Percentiles rank a stretch among this genome's conserved stretches.
phyloP scores from a whole-genome alignment of 92 coral and sea anemone genomes.

The Porites divaricata region DNA sequence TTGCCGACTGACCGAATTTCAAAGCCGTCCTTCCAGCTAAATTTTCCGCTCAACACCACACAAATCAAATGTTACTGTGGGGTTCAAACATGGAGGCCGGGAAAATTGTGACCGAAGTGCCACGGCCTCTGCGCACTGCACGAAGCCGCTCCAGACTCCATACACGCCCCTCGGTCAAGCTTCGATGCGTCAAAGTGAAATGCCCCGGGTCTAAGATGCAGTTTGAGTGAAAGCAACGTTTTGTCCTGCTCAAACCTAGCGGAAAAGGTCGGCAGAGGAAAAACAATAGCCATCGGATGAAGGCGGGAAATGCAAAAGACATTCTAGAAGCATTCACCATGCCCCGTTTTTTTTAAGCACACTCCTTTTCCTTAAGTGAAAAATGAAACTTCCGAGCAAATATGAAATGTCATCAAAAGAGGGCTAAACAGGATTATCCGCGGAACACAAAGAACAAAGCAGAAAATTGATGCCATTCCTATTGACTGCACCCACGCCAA shows the following conservation, averaged over 20 bases:
- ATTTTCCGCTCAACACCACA: conserved; percentile 78
- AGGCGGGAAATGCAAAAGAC: conserved; percentile 23
- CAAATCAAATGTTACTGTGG: conserved; percentile 89
- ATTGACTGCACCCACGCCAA: too few relatives aligned
- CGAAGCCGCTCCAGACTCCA: conserved; percentile 86
- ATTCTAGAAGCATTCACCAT: not conserved
- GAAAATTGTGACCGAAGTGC: conserved; percentile 47
- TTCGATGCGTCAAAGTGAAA: conserved; percentile 21
- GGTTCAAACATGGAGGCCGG: conserved; percentile 93
- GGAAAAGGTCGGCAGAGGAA: not conserved
- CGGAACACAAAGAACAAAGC: too few relatives aligned
- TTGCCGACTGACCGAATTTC: conserved; percentile 78
- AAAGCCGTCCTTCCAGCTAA: conserved; percentile 70
- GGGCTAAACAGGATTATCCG: too few relatives aligned
- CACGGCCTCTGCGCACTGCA: conserved; percentile 83
- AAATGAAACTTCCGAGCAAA: not conserved
- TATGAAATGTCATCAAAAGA: too few relatives aligned
- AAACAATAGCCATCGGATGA: conserved; percentile 16
- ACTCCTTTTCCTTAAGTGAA: conserved; percentile 7
- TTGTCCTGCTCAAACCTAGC: conserved; percentile 4
- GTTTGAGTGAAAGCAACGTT: not conserved
- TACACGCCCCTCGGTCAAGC: conserved; percentile 91
- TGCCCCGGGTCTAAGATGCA: not conserved
- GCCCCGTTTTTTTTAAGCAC: conserved; percentile 5
- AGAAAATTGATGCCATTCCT: too few relatives aligned